Conservation (phyloP, 2,888 invertebrate species). For the Gari tellinella region DNA sequence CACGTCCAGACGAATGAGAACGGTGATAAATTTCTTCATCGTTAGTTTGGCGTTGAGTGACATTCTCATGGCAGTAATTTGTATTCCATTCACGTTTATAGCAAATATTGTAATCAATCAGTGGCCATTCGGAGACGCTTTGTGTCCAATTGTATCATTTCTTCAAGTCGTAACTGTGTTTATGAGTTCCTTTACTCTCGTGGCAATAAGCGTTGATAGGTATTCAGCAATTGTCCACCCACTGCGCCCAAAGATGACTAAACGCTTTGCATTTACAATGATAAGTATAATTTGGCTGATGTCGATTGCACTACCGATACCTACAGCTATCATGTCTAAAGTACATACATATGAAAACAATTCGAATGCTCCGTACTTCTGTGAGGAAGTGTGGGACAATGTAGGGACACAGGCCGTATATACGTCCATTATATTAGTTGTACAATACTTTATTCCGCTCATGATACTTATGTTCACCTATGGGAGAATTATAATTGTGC, state of each 20-base stretch:
- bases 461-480: constrained; percentile 94
- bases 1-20: constrained; percentile 93
- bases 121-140: constrained; percentile 94
- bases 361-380: constrained; percentile 65
- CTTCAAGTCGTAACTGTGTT: constrained; percentile 87
- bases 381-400: constrained; percentile 73
- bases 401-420: constrained; percentile 86
- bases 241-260: constrained; percentile 91
- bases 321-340: constrained; percentile 91
- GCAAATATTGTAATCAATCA: constrained; percentile 91
- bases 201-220: constrained; percentile 95
- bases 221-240: constrained; percentile 96
- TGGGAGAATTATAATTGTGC: constrained; percentile 93
- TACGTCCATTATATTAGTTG: constrained; percentile 90
- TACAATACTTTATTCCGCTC: constrained; percentile 94
- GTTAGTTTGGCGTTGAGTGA: constrained; percentile 84
- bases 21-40: constrained; percentile 92
- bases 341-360: constrained; percentile 70
- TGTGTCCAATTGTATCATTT: constrained; percentile 94
- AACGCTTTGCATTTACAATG: constrained; percentile 89
- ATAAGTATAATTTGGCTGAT: constrained; percentile 91
- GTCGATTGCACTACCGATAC: constrained; percentile 91
- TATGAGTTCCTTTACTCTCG: constrained; percentile 94
- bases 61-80: constrained; percentile 84
- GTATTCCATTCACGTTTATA: constrained; percentile 87